Evolutionary conservation across 2,797 vertebrate species (phyloP).

Genomic region (Pristis pectinata): DNA sequence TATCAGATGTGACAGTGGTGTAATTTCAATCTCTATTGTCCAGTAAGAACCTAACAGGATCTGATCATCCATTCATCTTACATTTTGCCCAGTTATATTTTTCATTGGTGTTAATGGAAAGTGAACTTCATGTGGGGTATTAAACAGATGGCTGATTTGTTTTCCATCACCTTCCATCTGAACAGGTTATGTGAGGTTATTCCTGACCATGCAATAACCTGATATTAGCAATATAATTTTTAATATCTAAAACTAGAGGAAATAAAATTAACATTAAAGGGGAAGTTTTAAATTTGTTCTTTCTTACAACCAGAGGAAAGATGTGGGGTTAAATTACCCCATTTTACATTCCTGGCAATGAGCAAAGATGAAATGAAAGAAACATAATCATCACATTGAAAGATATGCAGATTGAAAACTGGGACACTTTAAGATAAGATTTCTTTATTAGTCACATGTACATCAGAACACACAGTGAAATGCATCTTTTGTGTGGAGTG

Average conservation of each 20-base stretch:
- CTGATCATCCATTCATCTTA: not conserved
- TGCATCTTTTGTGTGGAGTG: too few species aligned
- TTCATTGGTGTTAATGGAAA: not conserved
- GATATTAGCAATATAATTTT: too few species aligned
- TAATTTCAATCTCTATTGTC: not conserved
- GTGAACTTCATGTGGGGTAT: not conserved
- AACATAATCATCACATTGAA: not conserved
- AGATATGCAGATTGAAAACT: not conserved
- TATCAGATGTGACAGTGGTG: not conserved
- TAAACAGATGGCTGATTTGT: not conserved
- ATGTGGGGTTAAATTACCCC: not conserved
- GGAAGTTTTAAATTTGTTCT: not conserved
- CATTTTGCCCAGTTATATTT: not conserved
- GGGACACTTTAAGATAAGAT: too few species aligned
- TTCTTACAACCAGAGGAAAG: not conserved
- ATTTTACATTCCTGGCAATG: not conserved
- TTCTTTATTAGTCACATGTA: too few species aligned
- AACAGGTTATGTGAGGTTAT: not conserved
- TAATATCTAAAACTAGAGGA: not conserved
- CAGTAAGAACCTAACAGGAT: not conserved
- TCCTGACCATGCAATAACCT: not conserved
- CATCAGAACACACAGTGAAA: too few species aligned
- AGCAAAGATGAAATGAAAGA: not conserved
- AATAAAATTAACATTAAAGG: not conserved
- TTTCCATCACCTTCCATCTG: not conserved